Evolutionary conservation across 2,888 invertebrate species (phyloP), one percentile per base, ranked within the genome.

Genomic region (Pocota personata): DNA sequence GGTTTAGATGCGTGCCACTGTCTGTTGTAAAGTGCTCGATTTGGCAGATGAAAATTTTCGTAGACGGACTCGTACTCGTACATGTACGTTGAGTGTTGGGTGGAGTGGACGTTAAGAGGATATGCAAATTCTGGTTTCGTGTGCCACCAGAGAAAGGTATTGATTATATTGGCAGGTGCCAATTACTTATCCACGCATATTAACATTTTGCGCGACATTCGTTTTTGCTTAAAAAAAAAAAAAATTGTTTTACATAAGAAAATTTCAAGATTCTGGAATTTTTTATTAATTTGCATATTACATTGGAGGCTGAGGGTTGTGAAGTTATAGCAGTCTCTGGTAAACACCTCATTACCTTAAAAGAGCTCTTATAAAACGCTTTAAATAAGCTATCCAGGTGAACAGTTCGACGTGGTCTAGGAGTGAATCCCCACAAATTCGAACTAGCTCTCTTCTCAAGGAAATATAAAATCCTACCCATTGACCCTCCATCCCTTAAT

Each of bases 1-100:
- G 82, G 86, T 86, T 86, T 86, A 86, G 86, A 86, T 86, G 86
- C 86, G 82, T 86, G 86, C 86, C 80, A 76, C 86, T 66, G 82
- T 76, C 73, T 72, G 57, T 72, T 72, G 57, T 72, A 82, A 86
- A 66, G 71, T 80, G 66, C 75, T 46, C 66, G 71, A 71, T 66
- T 62, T 72, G 86, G 82, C 82, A 82, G 71, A 80, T 72, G 76
- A 77, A 82, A 71, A 55, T 76, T 71, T 76, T 60, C 55, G 55
- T 79, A 57, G 73, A 64, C 73, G 7, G 30, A 24, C 30, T 32
- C 12, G 16, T 35, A 57, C 14, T 43, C 14, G 14, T 5, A 46
- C 27, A 12, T 35, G 37, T 3, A 5, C 27, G 37, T 1, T 30
- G 48, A 57, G 27, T 48, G 32, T 10, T 16, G 24, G 24, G 24